A percentile compares a stretch with the other conserved stretches of the same genome.
phyloP scores from a whole-genome alignment of 1,140 invertebrate genomes.

The Drosophila sulfurigaster region DNA sequence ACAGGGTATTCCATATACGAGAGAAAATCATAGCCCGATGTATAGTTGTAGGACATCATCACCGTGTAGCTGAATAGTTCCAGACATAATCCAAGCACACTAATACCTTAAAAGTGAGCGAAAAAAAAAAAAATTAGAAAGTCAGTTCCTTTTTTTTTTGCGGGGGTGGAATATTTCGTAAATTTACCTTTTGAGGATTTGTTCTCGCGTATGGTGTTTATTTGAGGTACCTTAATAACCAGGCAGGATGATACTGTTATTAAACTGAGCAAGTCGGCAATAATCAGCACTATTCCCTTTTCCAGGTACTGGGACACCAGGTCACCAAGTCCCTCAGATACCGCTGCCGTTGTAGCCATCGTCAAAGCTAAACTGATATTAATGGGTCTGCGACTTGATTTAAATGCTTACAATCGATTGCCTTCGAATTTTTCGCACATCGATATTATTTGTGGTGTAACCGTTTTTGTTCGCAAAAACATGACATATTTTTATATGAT shows the following conservation, averaged over 20 bases:
- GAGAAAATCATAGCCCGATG: slow-evolving; percentile 88
- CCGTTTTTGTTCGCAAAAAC: background rate
- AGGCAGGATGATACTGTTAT: slow-evolving; percentile 88
- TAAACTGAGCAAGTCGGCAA: slow-evolving; percentile 87
- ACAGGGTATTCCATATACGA: slow-evolving; percentile 90
- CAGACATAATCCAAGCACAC: slow-evolving; percentile 72
- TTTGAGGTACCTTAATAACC: slow-evolving; percentile 89
- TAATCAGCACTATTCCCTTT: slow-evolving; percentile 70
- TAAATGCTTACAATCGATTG: slow-evolving; percentile 42
- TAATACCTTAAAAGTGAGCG: slow-evolving; percentile 52
- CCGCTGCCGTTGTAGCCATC: slow-evolving; percentile 25
- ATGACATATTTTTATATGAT: background rate
- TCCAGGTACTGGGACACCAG: slow-evolving; percentile 67
- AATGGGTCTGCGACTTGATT: slow-evolving; percentile 31
- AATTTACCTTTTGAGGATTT: slow-evolving; percentile 86
- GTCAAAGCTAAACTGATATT: slow-evolving; percentile 35
- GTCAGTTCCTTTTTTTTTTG: background rate
- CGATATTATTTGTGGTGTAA: background rate
- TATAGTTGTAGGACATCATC: slow-evolving; percentile 89
- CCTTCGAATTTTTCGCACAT: background rate
- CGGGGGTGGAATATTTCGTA: slow-evolving; percentile 5
- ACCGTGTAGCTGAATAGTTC: slow-evolving; percentile 88
- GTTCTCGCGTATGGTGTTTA: slow-evolving; percentile 86
- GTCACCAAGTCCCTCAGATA: slow-evolving; percentile 37
- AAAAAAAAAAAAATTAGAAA: slow-evolving; percentile 14